Evolutionary conservation across 92 coral and sea anemone species (phyloP).

Genomic region (Parazoanthus atlanticus): DNA sequence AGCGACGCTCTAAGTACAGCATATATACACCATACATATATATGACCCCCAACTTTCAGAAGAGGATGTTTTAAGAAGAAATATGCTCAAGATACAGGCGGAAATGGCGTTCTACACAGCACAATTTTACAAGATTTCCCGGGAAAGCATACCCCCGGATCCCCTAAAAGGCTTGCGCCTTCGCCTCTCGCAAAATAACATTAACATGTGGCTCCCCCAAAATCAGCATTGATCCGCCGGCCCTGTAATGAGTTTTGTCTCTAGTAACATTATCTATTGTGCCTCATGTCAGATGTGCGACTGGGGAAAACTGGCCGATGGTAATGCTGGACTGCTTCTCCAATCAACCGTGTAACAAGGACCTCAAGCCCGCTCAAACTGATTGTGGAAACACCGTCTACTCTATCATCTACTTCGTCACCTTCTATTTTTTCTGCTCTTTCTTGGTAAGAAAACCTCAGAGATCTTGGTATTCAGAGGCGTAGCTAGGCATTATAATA

Average conservation of each 20-base stretch:
- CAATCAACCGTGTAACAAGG: conserved; percentile 70
- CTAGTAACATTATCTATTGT: not conserved
- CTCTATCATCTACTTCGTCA: conserved; percentile 90
- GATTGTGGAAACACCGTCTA: conserved; percentile 89
- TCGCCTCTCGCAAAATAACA: no score
- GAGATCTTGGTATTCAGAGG: not conserved
- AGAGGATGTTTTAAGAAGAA: no score
- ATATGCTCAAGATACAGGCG: no score
- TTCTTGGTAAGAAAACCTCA: conserved; percentile 81
- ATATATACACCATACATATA: no score
- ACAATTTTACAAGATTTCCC: no score
- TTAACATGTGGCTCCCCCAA: no score
- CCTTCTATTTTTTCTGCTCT: conserved; percentile 97
- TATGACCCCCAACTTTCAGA: no score
- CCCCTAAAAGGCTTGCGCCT: no score
- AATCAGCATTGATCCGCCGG: no score
- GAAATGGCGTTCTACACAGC: no score
- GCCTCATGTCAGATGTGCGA: conserved; percentile 70
- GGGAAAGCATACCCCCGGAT: no score
- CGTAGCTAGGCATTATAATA: not conserved
- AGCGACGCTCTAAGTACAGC: no score
- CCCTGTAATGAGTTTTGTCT: not conserved
- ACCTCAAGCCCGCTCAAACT: conserved; percentile 33
- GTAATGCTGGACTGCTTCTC: conserved; percentile 91
- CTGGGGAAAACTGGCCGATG: conserved; percentile 98